Evolutionary conservation across 2,113 vertebrate species (phyloP).

Genomic region (Lophius piscatorius): DNA sequence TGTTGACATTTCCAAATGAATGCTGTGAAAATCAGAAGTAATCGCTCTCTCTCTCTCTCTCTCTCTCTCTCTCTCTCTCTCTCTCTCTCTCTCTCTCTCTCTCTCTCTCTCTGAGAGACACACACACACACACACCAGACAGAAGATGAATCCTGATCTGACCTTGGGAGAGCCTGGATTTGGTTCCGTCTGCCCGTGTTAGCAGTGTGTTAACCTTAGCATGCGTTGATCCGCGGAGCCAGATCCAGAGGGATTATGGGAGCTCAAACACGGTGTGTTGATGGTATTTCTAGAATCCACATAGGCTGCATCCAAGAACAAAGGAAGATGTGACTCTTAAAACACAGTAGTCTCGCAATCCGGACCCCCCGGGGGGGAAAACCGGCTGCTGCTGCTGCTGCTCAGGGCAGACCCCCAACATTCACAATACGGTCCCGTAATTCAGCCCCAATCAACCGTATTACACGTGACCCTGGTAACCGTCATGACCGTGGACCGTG

Average conservation of each 20-base stretch:
- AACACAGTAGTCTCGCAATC: too few relatives aligned
- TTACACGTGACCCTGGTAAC: too few relatives aligned
- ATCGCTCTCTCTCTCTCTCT: neutral
- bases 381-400: too few relatives aligned
- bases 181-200: slow-evolving; percentile 11
- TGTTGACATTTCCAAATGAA: too few relatives aligned
- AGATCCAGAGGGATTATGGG: slow-evolving; percentile 41
- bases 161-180: slow-evolving; percentile 46
- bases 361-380: too few relatives aligned
- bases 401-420: too few relatives aligned
- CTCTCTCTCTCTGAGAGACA: neutral
- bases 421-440: too few relatives aligned
- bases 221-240: slow-evolving; percentile 21
- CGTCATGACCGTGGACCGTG: too few relatives aligned
- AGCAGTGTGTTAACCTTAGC: slow-evolving; percentile 13
- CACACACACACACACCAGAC: slow-evolving; percentile 10
- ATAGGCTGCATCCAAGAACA: too few relatives aligned
- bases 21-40: too few relatives aligned
- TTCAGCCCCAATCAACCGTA: too few relatives aligned
- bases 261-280: slow-evolving; percentile 12
- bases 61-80: slow-evolving; percentile 1
- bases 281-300: slow-evolving; percentile 17
- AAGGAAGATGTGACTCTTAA: too few relatives aligned
- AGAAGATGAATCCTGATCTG: slow-evolving; percentile 21
- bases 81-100: neutral